A percentile compares a stretch with the other conserved stretches of the same genome.
phyloP scores from a whole-genome alignment of 2,113 vertebrate genomes.

The Sardina pilchardus region DNA sequence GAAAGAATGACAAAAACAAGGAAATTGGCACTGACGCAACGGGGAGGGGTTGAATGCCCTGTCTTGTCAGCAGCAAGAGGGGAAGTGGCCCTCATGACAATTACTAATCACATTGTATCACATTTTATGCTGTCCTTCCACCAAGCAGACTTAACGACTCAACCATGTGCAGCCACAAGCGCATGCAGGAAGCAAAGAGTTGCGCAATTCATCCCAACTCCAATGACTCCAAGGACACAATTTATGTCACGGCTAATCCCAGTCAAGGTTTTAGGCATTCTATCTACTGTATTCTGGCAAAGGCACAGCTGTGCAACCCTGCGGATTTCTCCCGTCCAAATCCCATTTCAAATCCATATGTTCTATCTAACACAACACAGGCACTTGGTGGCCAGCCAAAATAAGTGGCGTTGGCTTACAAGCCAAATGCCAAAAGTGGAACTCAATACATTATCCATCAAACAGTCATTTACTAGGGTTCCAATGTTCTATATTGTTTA shows the following conservation, averaged over 20 bases:
- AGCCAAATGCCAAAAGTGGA: neutral
- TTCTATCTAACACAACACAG: neutral
- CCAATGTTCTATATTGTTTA: neutral
- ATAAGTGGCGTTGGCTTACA: conserved; percentile 7
- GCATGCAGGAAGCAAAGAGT: neutral
- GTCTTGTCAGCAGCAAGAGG: neutral
- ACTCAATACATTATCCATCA: neutral
- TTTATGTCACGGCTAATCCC: neutral
- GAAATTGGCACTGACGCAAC: too few species aligned
- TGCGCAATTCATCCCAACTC: neutral
- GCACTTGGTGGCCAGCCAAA: neutral
- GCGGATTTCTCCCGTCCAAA: neutral
- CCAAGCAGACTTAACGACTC: neutral
- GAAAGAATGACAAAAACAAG: too few species aligned
- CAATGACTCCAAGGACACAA: neutral
- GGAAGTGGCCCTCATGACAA: neutral
- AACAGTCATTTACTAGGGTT: neutral
- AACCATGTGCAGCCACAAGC: neutral
- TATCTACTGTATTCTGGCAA: neutral
- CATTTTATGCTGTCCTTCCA: neutral
- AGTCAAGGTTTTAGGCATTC: neutral
- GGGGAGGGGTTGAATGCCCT: too few species aligned
- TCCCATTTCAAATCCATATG: conserved; percentile 12
- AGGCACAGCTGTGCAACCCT: neutral
- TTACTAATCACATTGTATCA: neutral